phyloP scores from a whole-genome alignment of 2,888 invertebrate genomes.

The Drosophila falleni region DNA sequence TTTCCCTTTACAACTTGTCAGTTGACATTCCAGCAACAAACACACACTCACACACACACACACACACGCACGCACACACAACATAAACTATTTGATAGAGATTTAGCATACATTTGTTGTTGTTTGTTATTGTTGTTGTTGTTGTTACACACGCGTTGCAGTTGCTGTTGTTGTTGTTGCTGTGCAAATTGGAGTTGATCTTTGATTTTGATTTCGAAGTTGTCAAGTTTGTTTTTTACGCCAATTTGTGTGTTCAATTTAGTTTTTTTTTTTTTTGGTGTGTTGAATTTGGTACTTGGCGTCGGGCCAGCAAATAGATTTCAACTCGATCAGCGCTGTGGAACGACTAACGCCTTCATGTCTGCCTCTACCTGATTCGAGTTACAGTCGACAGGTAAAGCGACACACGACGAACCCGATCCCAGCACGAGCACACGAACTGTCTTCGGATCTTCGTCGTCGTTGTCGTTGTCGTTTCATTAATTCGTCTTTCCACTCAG shows the following conservation, averaged over 20 bases:
- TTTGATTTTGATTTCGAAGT: constrained; percentile 3
- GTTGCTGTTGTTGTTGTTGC: constrained; percentile 4
- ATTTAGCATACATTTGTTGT: constrained; percentile 13
- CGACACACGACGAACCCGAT: constrained; percentile 35
- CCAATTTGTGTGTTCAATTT: constrained; percentile 28
- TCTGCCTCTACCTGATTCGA: constrained; percentile 86
- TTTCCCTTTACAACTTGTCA: constrained; percentile 79
- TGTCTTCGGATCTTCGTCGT: constrained; percentile 21
- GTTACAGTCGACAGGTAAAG: constrained; percentile 63
- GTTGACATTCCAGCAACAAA: constrained; percentile 72
- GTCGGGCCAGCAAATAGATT: constrained; percentile 81
- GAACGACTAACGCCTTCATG: constrained; percentile 86
- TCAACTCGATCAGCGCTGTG: constrained; percentile 86
- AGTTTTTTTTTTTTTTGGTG: constrained; percentile 39
- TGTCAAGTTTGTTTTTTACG: constrained; percentile 42
- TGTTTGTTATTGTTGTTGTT: constrained; percentile 9
- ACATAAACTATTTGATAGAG: constrained; percentile 25
- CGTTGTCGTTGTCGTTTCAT: no score
- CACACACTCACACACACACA: constrained; percentile 41
- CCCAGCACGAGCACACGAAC: constrained; percentile 8
- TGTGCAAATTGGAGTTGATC: constrained; percentile 23
- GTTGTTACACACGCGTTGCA: constrained; percentile 26
- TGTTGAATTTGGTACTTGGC: constrained; percentile 43
- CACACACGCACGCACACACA: constrained; percentile 34
- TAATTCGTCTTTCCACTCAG: constrained; percentile 15